Base-by-base conservation (phyloP, 1,140 invertebrate species). In the Triops cancriformis region DNA sequence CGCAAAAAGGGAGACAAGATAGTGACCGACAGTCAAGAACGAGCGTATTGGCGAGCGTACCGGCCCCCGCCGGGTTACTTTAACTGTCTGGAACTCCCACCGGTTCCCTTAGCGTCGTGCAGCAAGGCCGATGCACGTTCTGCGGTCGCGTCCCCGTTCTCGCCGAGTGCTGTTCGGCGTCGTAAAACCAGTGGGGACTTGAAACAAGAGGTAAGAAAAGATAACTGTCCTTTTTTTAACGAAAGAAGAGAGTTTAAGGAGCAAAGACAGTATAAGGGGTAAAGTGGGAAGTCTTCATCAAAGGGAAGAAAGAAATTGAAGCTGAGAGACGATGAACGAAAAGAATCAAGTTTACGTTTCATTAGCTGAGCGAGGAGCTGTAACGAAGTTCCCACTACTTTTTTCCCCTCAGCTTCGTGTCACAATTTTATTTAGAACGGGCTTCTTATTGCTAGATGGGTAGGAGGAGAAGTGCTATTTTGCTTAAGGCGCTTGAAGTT, bases 21-120 rank as follows among this genome's bases (percentile, higher is more conserved):
- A 80, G 93, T 98, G 74, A 91, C 91, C 78, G 96, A 98, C 84
- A 96, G 94, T 80, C 96, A 98, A 85, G 97, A 98, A 84, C 89
- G 95, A 80, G 96, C 97, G 26, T 98, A 97, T 86, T 99, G 97
- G 97, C 89, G 96, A 80, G 93, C 97, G 42, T 93, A 97, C 82
- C 88, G 95, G 81, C 96, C 96, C 80, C 94, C 95, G 78, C 95
- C 94, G 72, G 94, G 94, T 79, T 91, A 91, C 83, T 87, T 90
- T 43, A 94, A 90, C 82, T 91, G 91, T 78, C 87, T 97, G 78
- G 94, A 97, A 85, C 89, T 90, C 75, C 92, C 93, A 80, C 94
- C 94, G 26, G 90, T 95, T 80, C 92, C 92, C 23, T 41, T 76
- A 26, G 51, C 28, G 9, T 74, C 42, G n/a, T 10, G 80, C 81